A percentile compares a stretch with the other conserved stretches of the same genome.
Conservation (phyloP, 2,113 vertebrate species). For the Gopherus evgoodei region DNA sequence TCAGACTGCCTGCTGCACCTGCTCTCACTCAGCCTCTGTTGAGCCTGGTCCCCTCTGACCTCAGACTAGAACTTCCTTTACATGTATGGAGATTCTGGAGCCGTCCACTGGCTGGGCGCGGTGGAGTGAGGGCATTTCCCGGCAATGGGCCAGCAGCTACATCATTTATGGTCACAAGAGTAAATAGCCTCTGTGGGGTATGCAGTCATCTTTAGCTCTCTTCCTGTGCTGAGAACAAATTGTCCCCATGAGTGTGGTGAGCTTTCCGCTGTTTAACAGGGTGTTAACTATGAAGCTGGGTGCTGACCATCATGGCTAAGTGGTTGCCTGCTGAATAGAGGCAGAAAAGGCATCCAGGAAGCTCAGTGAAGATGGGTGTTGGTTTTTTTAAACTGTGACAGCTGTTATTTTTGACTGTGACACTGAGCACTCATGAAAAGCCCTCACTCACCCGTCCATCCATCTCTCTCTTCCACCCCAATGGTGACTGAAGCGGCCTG, state of each 20-base stretch:
- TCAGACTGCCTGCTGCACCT: neutral
- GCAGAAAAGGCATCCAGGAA: neutral
- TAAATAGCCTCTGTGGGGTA: neutral
- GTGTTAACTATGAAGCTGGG: neutral
- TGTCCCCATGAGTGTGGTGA: neutral
- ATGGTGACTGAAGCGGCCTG: neutral
- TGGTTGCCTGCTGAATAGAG: neutral
- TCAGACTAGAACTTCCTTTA: neutral
- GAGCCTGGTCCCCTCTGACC: neutral
- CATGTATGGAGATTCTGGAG: neutral
- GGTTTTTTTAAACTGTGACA: neutral
- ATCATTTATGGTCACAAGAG: neutral
- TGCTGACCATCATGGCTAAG: neutral
- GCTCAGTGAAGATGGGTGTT: neutral
- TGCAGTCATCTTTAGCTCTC: slow-evolving; percentile 10
- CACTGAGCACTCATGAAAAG: neutral
- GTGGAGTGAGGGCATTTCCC: neutral
- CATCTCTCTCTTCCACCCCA: neutral
- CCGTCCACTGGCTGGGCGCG: neutral
- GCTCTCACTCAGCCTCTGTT: neutral
- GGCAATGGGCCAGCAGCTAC: neutral
- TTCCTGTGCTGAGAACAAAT: neutral
- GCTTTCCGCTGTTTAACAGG: neutral
- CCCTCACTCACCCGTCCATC: neutral
- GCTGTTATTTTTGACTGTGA: neutral